These are phyloP conservation scores for Argyresthia goedartella DNA, from an alignment of 2,888 invertebrate genomes.

Conservation along the genomic window DNA sequence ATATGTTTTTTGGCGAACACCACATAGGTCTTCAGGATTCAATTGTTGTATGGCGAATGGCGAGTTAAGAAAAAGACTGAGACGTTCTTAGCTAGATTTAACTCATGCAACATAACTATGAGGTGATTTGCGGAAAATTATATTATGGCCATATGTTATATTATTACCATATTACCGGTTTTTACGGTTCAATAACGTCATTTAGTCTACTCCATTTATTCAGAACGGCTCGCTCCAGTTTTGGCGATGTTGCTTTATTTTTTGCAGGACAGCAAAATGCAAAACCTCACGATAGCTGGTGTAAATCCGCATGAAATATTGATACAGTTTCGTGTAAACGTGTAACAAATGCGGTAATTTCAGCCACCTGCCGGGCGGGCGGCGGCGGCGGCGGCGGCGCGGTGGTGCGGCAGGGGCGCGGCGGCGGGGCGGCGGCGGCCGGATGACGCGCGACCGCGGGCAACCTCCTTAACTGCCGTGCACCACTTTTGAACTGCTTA, in stretches of 20 bases:
- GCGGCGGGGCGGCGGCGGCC: slow-evolving; percentile 26
- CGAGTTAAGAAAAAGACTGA: too few species aligned
- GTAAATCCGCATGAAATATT: slow-evolving; percentile 70
- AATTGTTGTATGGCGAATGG: too few species aligned
- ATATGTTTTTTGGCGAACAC: too few species aligned
- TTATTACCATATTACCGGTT: too few species aligned
- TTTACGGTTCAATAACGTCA: too few species aligned
- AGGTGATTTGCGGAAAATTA: not conserved
- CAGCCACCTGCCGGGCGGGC: slow-evolving; percentile 53
- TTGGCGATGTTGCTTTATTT: slow-evolving; percentile 17
- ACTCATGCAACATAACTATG: too few species aligned
- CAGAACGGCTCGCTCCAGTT: too few species aligned
- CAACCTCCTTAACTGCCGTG: slow-evolving; percentile 25
- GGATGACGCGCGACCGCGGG: slow-evolving; percentile 6
- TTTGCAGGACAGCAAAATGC: slow-evolving; percentile 52
- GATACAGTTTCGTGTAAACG: slow-evolving; percentile 71
- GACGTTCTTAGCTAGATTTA: too few species aligned
- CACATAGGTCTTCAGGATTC: too few species aligned
- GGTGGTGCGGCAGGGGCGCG: too few species aligned
- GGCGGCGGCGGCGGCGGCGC: slow-evolving; percentile 26
- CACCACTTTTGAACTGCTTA: slow-evolving; percentile 53
- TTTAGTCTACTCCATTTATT: too few species aligned
- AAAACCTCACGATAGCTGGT: slow-evolving; percentile 56
- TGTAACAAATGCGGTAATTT: slow-evolving; percentile 71
- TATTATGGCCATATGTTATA: not conserved